These are phyloP conservation scores for Centrocercus urophasianus DNA, from an alignment of 2,113 vertebrate species.

Conservation along the genomic window DNA sequence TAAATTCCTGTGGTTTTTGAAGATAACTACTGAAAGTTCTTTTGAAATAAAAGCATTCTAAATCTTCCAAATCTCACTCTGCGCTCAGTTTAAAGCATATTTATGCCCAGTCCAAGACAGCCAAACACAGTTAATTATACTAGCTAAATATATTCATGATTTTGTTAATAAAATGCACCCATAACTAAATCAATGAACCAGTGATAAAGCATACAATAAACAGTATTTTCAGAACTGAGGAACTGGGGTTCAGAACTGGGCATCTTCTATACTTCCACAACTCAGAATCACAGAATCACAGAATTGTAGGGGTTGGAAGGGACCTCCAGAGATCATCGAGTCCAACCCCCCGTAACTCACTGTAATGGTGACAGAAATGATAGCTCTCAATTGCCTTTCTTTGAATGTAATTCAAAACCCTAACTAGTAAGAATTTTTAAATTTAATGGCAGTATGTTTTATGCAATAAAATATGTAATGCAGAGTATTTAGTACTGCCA, in stretches of 20 bases:
- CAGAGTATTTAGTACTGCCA: background rate
- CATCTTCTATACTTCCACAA: background rate
- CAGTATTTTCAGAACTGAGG: background rate
- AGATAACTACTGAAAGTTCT: background rate
- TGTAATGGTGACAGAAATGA: background rate
- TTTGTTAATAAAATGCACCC: background rate
- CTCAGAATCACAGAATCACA: background rate
- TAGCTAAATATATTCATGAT: background rate
- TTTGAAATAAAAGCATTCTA: background rate
- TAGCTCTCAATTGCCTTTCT: background rate
- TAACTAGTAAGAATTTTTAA: background rate
- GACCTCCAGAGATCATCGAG: too few species aligned
- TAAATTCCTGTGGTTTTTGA: background rate
- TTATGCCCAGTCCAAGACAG: background rate
- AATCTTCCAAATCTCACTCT: background rate
- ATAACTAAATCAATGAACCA: background rate
- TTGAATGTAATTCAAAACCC: background rate
- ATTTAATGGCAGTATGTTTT: background rate
- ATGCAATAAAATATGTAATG: background rate
- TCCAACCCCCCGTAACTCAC: background rate
- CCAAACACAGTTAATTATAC: background rate
- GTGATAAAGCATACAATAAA: background rate
- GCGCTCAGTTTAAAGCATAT: background rate
- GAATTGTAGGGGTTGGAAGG: too few species aligned
- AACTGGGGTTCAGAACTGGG: background rate